Evolutionary conservation across 2,888 invertebrate genomes (phyloP), one percentile per base, ranked within the genome.

Genomic region (Erebia aethiops): DNA sequence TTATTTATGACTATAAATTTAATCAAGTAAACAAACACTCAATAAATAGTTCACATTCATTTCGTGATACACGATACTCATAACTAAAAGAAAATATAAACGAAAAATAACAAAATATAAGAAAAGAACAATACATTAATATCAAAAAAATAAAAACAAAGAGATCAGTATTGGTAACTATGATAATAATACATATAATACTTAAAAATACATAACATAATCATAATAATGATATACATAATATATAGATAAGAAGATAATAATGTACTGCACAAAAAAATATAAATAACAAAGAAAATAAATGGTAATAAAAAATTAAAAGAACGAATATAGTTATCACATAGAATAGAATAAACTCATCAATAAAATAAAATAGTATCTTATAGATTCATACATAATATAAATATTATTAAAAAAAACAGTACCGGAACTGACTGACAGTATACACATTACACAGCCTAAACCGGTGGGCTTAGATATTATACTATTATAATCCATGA

Each of bases 1-100:
- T 81, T 82, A 80, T 78, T 81, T 73, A 77, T 78, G 78, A 74
- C 79, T 79, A 77, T 70, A 76, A 73, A 74, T 71, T 71, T 71
- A 77, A 79, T 18, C 43, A 74, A 70, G 16, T 65, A 56, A 26
- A 81, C 83, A 81, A 74, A 80, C 78, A 81, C 74, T 78, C 78
- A 79, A 82, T 79, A 82, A 77, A 78, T 80, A 80, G 77, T 71
- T 75, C 74, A 71, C 77, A 77, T 68, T 65, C 75, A 75, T 71
- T 54, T 74, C 70, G 66, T 71, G 67, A 76, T 71, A 70, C 71
- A 74, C 73, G 69, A 71, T 72, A 72, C 62, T 69, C 56, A 66
- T 35, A 67, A 63, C 62, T 62, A 66, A 62, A 35, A 35, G 5
- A 35, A 46, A 61, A 67, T 56, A 41, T 64, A 60, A 67, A 71